Evolutionary conservation across 2,888 invertebrate species (phyloP).

Genomic region (Agrochola circellaris): DNA sequence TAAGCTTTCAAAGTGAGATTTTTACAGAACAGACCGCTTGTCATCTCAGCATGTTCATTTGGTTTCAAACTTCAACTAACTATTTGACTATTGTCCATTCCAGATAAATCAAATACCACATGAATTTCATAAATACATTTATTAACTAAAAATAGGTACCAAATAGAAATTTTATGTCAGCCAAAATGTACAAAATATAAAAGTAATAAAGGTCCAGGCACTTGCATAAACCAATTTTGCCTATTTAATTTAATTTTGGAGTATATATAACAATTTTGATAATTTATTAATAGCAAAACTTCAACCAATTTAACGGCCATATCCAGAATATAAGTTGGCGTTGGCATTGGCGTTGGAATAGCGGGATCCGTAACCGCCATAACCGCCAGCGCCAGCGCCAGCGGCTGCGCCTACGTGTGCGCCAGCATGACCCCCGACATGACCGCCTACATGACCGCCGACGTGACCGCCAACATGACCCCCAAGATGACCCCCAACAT

Average conservation of each 20-base stretch:
- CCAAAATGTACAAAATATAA: constrained; percentile 28
- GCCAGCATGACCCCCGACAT: constrained; percentile 25
- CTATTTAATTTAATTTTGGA: constrained; percentile 18
- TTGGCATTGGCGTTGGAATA: constrained; percentile 14
- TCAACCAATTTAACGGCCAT: constrained; percentile 25
- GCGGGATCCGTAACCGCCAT: constrained; percentile 24
- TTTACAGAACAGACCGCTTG: not conserved
- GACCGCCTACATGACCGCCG: constrained; percentile 29
- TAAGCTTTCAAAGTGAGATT: not conserved
- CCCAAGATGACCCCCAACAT: constrained; percentile 21
- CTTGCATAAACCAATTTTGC: constrained; percentile 10
- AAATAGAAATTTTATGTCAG: constrained; percentile 13
- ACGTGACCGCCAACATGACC: constrained; percentile 27
- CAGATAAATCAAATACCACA: constrained; percentile 5
- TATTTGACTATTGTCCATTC: not conserved
- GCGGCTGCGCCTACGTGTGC: constrained; percentile 20
- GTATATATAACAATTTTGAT: not conserved
- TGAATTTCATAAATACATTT: constrained; percentile 45
- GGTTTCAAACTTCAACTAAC: not conserved
- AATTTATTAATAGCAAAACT: constrained; percentile 5
- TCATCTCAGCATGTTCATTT: not conserved
- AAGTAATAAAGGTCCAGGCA: constrained; percentile 1
- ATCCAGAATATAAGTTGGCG: constrained; percentile 22
- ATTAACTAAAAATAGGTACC: constrained; percentile 34
- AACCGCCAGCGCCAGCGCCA: constrained; percentile 8